Evolutionary conservation across 2,797 vertebrate species (phyloP).

Genomic region (Poecilia wingei): DNA sequence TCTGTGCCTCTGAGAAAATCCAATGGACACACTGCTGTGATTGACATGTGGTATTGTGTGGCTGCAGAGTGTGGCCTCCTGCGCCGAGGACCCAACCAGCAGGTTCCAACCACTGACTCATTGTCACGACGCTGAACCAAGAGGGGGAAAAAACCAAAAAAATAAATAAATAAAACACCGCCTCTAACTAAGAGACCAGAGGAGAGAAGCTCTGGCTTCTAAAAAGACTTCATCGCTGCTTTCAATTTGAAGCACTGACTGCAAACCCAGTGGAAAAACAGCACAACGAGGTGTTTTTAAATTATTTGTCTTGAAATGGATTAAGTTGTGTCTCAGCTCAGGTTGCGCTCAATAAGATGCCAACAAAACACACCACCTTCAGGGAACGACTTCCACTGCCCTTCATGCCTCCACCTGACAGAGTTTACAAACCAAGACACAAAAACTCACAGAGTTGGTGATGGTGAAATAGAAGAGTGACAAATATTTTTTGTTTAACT

Average conservation of each 20-base stretch:
- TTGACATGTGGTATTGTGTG: conserved; percentile 51
- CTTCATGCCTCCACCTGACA: background rate
- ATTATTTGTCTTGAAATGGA: background rate
- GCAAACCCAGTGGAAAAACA: background rate
- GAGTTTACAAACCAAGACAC: background rate
- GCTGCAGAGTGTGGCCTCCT: conserved; percentile 30
- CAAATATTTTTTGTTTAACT: no score
- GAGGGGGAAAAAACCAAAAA: background rate
- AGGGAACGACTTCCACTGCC: background rate
- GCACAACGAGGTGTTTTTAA: background rate
- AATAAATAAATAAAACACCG: conserved; percentile 1
- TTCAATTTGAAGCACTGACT: conserved; percentile 40
- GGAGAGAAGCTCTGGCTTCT: conserved; percentile 25
- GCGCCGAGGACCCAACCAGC: conserved; percentile 34
- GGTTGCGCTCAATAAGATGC: background rate
- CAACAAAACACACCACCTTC: background rate
- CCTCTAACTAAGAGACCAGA: conserved; percentile 19
- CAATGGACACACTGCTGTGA: conserved; percentile 28
- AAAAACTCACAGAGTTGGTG: background rate
- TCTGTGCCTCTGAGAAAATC: conserved; percentile 58
- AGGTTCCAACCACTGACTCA: conserved; percentile 48
- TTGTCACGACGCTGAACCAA: conserved; percentile 31
- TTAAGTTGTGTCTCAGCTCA: background rate
- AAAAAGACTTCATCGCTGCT: conserved; percentile 11
- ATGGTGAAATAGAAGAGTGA: background rate